Evolutionary conservation across 2,888 invertebrate genomes (phyloP).

Genomic region (Lysandra bellargus): DNA sequence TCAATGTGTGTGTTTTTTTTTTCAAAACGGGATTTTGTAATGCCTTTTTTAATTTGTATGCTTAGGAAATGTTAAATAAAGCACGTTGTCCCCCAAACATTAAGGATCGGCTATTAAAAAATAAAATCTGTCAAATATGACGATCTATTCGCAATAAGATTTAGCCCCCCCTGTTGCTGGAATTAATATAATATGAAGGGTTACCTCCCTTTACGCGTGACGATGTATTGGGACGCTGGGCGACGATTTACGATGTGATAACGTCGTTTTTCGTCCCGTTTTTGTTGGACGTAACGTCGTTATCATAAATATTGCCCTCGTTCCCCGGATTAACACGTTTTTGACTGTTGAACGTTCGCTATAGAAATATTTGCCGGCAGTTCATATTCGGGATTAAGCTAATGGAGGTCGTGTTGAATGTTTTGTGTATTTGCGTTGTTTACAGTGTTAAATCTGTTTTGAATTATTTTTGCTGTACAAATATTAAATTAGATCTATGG

Average conservation of each 20-base stretch:
- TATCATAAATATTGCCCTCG: slow-evolving; percentile 37
- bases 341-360: slow-evolving; percentile 9
- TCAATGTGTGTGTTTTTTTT: too few species aligned
- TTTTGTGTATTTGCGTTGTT: not conserved
- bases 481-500: not conserved
- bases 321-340: slow-evolving; percentile 28
- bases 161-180: slow-evolving; percentile 19
- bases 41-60: not conserved
- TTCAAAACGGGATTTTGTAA: not conserved
- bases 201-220: slow-evolving; percentile 53
- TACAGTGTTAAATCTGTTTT: not conserved
- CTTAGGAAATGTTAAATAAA: not conserved
- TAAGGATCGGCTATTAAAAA: not conserved
- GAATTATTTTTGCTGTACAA: not conserved
- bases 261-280: slow-evolving; percentile 60
- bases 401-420: not conserved
- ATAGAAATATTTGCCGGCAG: not conserved
- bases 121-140: slow-evolving; percentile 12
- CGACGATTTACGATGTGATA: slow-evolving; percentile 75
- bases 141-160: slow-evolving; percentile 20
- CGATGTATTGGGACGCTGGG: slow-evolving; percentile 69
- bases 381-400: not conserved
- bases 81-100: not conserved
- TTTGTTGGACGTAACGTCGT: slow-evolving; percentile 48
- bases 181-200: slow-evolving; percentile 41